Base-by-base conservation (phyloP, 2,113 vertebrate species). In the Scortum barcoo region DNA sequence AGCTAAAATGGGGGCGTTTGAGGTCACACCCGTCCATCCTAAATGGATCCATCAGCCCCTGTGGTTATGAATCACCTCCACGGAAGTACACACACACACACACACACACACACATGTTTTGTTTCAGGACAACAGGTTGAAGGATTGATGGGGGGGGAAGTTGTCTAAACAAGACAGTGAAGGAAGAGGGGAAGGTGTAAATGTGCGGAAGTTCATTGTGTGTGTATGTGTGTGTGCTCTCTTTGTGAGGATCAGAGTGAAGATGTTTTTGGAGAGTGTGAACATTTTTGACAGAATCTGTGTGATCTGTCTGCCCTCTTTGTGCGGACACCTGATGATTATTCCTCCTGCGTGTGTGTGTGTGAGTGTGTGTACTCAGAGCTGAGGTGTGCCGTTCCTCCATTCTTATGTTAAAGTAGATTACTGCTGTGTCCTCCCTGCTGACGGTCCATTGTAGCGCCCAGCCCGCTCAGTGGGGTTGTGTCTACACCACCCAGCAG, bases 401-500 rank as follows among this genome's bases (percentile, higher is more conserved):
- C 61, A 87, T 92, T 94, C 83, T 89, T 82, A 92, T 92, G 93
- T 79, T 93, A 94, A 93, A 85, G 70, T 72, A 83, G 71, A 86
- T 87, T 90, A 90, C 80, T 57, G 75, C 67, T 72, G 86, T 70
- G 78, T 73, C 80, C 78, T 80, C 88, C 92, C 87, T 86, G 91
- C 90, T 89, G 88, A 76, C 0, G 73, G 62, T 30, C 60, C 84
- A 91, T 93, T 93, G 90, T 90, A n/a, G 84, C 72, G 69, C 17
- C 51, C 51, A 67, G 71, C 78, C 73, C 3, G 2, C 91, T 89
- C 92, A 86, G 90, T 61, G 92, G 93, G 93, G 93, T 90, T 92
- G 92, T 93, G 91, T 93, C 92, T 94, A 92, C 92, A 84, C 66
- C 56, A 36, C 89, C 74, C 93, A 92, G 91, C 90, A 89, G 91